Evolutionary conservation across 2,797 vertebrate genomes (phyloP), one percentile per base, ranked within the genome.

Genomic region (Falco cherrug): DNA sequence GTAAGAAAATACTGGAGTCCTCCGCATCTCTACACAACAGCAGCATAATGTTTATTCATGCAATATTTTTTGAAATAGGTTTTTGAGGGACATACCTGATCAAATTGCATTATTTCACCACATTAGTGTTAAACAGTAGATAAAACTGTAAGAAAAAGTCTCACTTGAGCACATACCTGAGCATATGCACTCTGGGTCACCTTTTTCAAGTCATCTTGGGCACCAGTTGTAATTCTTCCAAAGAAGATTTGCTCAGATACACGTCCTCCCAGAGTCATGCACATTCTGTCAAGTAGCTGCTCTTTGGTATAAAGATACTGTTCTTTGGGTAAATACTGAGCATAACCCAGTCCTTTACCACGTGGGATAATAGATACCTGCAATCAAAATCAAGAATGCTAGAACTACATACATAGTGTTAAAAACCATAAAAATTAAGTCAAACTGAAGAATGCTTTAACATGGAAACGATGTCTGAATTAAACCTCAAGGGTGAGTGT

Each of bases 301-400:
- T 99, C 99, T 73, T 98, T 98, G 90, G 99, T 99, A 93, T 99
- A 99, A 56, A 99, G 98, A 95, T 99, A 99, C 95, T 99, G 99
- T 68, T 99, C 99, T 94, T 98, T 99, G 35, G 99, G 99, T 67
- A 99, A 98, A 96, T 99, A 99, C 97, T 99, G 99, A 43, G 99
- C 99, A 0, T 99, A 99, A 43, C 99, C 99, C 87, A 99, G 97
- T 16, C 99, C 99, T 97, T 99, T 99, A 53, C 99, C 99, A 43
- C 99, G 98, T 6, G 99, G 99, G 92, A 99, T 99, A 97, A 99
- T 99, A 90, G 99, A 99, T 63, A 99, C 99, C 99, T 99, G 97
- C 45, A 75, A 85, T 26, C 26, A 85, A 68, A 93, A 92, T 53
- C 20, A 94, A 94, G 45, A 89, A 51, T 4, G 51, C 22, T 56